Base-by-base conservation (phyloP, 2,797 vertebrate genomes). In the Valencia hispanica region DNA sequence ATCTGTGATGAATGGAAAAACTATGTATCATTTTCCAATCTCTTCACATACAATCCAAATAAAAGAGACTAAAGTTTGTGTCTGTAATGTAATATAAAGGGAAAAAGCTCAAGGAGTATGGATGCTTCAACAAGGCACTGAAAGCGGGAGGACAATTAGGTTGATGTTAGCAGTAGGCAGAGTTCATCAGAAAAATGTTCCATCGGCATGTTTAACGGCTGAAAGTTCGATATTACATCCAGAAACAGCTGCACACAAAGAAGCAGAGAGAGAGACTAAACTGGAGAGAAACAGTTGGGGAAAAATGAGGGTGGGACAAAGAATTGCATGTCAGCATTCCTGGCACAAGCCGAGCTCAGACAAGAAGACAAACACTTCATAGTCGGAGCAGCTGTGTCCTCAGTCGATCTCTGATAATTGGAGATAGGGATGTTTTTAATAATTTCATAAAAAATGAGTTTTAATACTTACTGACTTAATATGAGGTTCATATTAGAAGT, bases 241-340 rank as follows among this genome's bases (percentile, higher is more conserved):
- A 83, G 32, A 83, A 68, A 61, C 83, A 87, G 70, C 79, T 74
- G 78, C 76, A 73, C 69, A 61, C 20, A 45, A 57, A 79, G 17
- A 72, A 48, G 57, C 39, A 36, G 14, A 59, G 22, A 36, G 39
- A 18, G 47, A 51, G 48, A 59, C 9, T 68, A 0, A 69, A 15
- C 18, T 17, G 50, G 36, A 27, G 15, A 72, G 27, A 55, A 73
- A 79, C 20, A 68, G n/a, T n/a, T 41, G 48, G 22, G 53, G 30
- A 39, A 83, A 74, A 72, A 50, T 72, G 45, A 70, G 63, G 69
- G 69, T 61, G 71, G 43, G 81, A 70, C 76, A 43, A 20, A 82
- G 72, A 81, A 65, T 43, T 70, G 66, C 57, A 72, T 78, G 88
- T 89, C 90, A 90, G 91, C 78, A 47, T 90, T 93, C 80, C 82